Conservation (phyloP, 2,888 invertebrate genomes). For the Lithodes maja region DNA sequence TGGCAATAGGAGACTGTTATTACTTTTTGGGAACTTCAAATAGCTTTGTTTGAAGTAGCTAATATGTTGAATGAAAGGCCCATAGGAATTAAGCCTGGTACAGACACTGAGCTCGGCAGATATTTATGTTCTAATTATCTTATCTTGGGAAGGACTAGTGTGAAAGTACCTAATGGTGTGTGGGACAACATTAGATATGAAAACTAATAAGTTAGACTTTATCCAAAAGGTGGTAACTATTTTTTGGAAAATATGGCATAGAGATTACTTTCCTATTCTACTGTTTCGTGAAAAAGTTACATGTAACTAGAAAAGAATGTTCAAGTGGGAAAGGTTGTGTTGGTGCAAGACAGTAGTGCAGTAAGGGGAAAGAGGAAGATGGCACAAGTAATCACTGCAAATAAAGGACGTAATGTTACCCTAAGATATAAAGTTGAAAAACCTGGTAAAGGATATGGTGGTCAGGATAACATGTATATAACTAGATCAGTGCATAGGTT, state of each 20-base stretch:
- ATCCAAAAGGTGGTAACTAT: not conserved
- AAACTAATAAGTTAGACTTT: not conserved
- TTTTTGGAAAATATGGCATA: conserved; percentile 24
- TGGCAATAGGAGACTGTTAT: no score
- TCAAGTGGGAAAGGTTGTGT: conserved; percentile 4
- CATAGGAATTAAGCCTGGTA: conserved; percentile 28
- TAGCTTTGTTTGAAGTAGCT: not conserved
- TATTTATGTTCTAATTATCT: conserved; percentile 38
- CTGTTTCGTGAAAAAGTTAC: conserved; percentile 20
- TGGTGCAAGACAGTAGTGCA: not conserved
- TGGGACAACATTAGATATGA: no score
- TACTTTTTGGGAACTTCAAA: no score
- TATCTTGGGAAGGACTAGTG: not conserved
- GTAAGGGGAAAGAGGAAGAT: conserved; percentile 3
- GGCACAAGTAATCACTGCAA: conserved; percentile 8
- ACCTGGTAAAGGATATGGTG: not conserved
- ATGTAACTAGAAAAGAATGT: not conserved
- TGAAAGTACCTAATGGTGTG: conserved; percentile 2
- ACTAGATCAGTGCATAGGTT: not conserved
- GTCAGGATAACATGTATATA: not conserved
- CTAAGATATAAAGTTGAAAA: conserved; percentile 4
- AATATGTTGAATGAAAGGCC: conserved; percentile 42
- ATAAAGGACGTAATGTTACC: not conserved
- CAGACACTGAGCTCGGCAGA: conserved; percentile 1
- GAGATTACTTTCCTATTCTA: conserved; percentile 14